Percentiles rank a stretch among this genome's conserved stretches.
Conservation (phyloP, 2,113 vertebrate species). For the Donacobius atricapilla region DNA sequence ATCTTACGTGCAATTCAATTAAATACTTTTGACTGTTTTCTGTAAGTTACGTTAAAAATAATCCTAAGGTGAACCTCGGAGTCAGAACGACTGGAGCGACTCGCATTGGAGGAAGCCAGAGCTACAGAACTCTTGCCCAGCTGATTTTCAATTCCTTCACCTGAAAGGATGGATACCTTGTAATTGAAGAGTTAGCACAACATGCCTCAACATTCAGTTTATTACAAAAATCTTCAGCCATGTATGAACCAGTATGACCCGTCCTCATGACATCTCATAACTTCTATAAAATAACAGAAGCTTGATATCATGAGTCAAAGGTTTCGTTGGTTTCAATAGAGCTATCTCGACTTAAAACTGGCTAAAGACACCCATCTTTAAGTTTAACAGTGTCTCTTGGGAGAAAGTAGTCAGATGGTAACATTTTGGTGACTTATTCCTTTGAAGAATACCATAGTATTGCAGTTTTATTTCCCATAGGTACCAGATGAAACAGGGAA, state of each 20-base stretch:
- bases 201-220: neutral
- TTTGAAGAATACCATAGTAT: neutral
- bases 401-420: neutral
- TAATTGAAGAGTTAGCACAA: neutral
- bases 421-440: neutral
- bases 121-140: neutral
- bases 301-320: neutral
- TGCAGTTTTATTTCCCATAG: neutral
- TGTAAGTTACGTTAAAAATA: neutral
- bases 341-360: neutral
- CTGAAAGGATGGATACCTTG: neutral
- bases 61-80: neutral
- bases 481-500: neutral
- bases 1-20: neutral
- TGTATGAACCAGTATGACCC: neutral
- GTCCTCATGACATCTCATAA: neutral
- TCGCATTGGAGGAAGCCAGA: neutral
- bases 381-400: neutral
- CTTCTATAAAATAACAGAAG: neutral
- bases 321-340: neutral
- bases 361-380: neutral
- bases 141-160: neutral
- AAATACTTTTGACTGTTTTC: neutral
- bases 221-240: neutral
- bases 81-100: neutral